Conservation (phyloP, 2,888 invertebrate species). For the Fissipunctia ypsillon region DNA sequence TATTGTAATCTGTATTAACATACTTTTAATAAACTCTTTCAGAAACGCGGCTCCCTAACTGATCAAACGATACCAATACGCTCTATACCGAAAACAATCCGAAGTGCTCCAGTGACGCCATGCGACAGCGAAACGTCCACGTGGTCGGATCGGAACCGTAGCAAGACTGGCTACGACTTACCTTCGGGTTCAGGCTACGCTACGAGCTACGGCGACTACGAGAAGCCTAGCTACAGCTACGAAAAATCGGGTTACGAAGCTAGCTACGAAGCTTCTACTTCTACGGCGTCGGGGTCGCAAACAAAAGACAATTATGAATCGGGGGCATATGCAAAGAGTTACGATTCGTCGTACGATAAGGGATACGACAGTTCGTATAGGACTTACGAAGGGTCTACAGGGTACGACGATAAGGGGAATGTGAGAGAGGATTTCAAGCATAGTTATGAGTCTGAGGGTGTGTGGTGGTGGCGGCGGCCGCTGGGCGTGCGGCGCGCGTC, state of each 20-base stretch:
- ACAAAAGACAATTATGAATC: constrained; percentile 60
- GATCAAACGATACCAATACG: constrained; percentile 76
- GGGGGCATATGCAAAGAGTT: constrained; percentile 59
- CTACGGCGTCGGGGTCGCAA: constrained; percentile 54
- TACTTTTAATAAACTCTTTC: constrained; percentile 63
- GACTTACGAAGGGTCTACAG: constrained; percentile 73
- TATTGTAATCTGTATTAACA: neutral
- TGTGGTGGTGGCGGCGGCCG: constrained; percentile 79
- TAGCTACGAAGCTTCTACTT: constrained; percentile 60
- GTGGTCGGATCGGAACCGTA: constrained; percentile 80
- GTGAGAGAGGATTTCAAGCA: constrained; percentile 69
- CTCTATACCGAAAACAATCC: constrained; percentile 81
- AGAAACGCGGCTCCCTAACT: constrained; percentile 86
- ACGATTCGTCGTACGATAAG: constrained; percentile 64
- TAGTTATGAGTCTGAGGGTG: constrained; percentile 77
- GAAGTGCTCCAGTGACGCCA: constrained; percentile 87
- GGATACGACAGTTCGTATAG: constrained; percentile 62
- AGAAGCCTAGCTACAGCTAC: constrained; percentile 64
- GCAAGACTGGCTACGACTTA: constrained; percentile 73
- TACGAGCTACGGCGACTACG: constrained; percentile 70
- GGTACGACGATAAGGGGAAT: constrained; percentile 68
- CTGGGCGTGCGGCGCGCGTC: constrained; percentile 77
- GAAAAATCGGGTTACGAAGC: constrained; percentile 63
- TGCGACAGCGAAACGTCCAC: constrained; percentile 84
- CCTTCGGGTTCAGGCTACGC: constrained; percentile 71